Base-by-base conservation (phyloP, 92 coral and sea anemone genomes). In the Heliopora coerulea region DNA sequence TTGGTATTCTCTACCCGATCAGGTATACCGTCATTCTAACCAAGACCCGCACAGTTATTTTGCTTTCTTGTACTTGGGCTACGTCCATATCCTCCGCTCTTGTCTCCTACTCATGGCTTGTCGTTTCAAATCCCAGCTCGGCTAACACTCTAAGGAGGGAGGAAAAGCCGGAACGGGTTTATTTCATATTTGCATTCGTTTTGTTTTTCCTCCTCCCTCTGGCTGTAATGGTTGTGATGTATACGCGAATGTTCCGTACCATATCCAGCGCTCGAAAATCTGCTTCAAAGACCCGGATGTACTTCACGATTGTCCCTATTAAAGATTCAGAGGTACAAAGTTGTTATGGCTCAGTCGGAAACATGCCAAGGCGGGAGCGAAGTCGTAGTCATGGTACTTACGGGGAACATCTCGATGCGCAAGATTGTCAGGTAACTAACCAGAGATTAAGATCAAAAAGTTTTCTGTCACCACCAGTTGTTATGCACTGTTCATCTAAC, bases 221-320 rank as follows among this genome's bases (percentile, higher is more conserved):
- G 50, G 34, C 73, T 0, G 44, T 78, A 19, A 86, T 86, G 50
- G 3, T 73, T 17, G 67, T 82, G 34, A 50, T 78, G 35, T 86
- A 82, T 74, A 32, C 68, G 17, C 72, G 75, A 19, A 83, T 86
- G 68, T 86, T 86, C 66, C 72, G 69, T 68, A 65, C 85, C 33
- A 57, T 86, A 14, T 70, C 77, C 8, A 70, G 21, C 13, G 77
- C 77, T 10, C 62, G 77, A 9, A 52, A 34, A 3, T 54, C 40
- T 37, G 77, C 77, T 6, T 50, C 48, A 54, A 52, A 52, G 23
- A 32, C 77, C 12, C 62, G 23, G 50, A 35, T 32, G 15, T 52
- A 33, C 35, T 70, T 33, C 11, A 54, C 14, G 17, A 54, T 4
- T 15, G 19, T 34, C 50, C n/a, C 17, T 12, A 29, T 57, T 34